phyloP scores from a whole-genome alignment of 2,888 invertebrate species.

The Thalpophila matura region DNA sequence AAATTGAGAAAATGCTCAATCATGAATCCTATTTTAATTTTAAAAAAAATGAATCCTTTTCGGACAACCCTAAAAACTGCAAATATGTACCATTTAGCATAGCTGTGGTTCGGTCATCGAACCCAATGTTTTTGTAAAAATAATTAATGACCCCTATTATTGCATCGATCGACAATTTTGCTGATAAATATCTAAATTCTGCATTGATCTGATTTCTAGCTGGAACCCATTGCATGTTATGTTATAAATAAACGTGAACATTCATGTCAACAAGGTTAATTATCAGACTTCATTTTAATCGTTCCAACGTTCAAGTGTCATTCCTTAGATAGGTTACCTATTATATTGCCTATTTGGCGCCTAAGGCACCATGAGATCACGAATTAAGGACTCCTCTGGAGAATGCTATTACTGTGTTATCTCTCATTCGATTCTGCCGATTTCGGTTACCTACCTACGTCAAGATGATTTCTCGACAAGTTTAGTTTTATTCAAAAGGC shows the following conservation, averaged over 20 bases:
- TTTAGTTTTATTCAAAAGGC: no score
- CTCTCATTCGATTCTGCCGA: neutral
- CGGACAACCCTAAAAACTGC: neutral
- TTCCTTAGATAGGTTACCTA: no score
- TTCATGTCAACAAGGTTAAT: neutral
- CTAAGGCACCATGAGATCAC: neutral
- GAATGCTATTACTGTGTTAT: neutral
- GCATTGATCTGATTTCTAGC: neutral
- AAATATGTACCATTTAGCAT: neutral
- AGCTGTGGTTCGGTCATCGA: slow-evolving; percentile 1
- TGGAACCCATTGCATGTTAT: neutral
- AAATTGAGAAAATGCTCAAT: neutral
- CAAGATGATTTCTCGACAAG: no score
- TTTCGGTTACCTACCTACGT: slow-evolving; percentile 4
- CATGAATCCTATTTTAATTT: no score
- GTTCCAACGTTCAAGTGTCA: no score
- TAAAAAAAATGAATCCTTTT: no score
- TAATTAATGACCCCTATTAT: slow-evolving; percentile 17
- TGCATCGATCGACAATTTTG: slow-evolving; percentile 22
- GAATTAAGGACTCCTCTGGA: neutral
- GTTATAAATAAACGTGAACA: no score
- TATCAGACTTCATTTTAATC: neutral
- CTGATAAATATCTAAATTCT: slow-evolving; percentile 21
- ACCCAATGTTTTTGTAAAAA: slow-evolving; percentile 7
- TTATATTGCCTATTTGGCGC: no score